These are phyloP conservation scores for Diceros bicornis DNA, from an alignment of 2,797 vertebrate genomes.

Conservation along the genomic window DNA sequence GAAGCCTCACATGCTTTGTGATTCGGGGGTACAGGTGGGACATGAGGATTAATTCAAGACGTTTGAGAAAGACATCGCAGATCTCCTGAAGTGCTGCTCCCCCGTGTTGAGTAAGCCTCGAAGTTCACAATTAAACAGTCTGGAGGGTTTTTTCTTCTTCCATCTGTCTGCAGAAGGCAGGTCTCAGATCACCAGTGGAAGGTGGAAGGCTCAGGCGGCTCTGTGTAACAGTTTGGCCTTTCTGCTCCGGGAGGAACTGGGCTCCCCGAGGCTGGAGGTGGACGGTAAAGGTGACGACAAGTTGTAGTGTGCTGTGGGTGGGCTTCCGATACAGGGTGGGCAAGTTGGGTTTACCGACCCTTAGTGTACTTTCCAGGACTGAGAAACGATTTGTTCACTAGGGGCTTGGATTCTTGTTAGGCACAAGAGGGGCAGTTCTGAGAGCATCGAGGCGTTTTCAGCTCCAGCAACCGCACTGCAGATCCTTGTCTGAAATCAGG, in stretches of 20 bases:
- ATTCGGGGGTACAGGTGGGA: background rate
- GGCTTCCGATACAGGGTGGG: background rate
- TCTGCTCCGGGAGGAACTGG: background rate
- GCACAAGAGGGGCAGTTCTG: background rate
- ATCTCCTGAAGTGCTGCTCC: background rate
- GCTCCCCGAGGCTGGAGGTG: background rate
- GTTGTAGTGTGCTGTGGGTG: fast-evolving
- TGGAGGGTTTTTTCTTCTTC: background rate
- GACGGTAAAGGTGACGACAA: background rate
- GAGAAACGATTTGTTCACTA: background rate
- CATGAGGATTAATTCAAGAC: background rate
- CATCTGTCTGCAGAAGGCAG: background rate
- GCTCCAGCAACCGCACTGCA: too few species aligned
- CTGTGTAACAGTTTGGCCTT: background rate
- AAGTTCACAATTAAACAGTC: background rate
- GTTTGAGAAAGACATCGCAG: background rate
- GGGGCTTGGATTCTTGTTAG: background rate
- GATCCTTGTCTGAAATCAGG: background rate
- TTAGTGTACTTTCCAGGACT: background rate
- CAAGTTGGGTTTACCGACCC: background rate
- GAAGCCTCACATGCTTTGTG: background rate
- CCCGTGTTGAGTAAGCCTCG: fast-evolving
- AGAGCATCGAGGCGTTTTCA: background rate
- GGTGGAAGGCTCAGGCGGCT: background rate
- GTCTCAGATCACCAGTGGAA: background rate